Conservation (phyloP, 1,140 invertebrate species). For the Bombus huntii region DNA sequence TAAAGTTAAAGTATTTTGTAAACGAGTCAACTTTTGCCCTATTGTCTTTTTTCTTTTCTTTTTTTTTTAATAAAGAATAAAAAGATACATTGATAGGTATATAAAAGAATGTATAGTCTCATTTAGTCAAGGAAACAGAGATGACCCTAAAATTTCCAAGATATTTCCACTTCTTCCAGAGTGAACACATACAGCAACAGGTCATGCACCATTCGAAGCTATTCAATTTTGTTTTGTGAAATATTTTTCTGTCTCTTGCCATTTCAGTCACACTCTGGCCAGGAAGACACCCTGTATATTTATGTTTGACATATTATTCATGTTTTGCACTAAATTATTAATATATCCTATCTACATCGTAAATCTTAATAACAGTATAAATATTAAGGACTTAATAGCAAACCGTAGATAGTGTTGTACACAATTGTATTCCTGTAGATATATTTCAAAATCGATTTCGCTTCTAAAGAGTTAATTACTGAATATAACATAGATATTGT, state of each 20-base stretch:
- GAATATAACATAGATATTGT: slow-evolving; percentile 9
- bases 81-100: background rate
- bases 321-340: slow-evolving; percentile 9
- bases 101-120: background rate
- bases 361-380: slow-evolving; percentile 38
- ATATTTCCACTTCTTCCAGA: background rate
- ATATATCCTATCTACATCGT: slow-evolving; percentile 4
- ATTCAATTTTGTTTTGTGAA: background rate
- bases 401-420: slow-evolving; percentile 4
- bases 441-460: slow-evolving; percentile 8
- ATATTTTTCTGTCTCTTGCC: background rate
- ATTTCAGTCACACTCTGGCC: background rate
- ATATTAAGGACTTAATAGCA: slow-evolving; percentile 38
- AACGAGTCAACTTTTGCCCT: background rate
- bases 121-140: background rate
- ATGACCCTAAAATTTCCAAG: background rate
- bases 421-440: background rate
- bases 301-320: background rate
- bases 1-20: background rate
- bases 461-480: slow-evolving; percentile 38
- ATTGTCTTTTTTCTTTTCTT: background rate
- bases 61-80: background rate
- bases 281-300: background rate
- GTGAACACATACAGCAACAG: background rate
- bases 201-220: background rate